phyloP scores from a whole-genome alignment of 1,140 invertebrate species.

The Hypsibius dujardini region DNA sequence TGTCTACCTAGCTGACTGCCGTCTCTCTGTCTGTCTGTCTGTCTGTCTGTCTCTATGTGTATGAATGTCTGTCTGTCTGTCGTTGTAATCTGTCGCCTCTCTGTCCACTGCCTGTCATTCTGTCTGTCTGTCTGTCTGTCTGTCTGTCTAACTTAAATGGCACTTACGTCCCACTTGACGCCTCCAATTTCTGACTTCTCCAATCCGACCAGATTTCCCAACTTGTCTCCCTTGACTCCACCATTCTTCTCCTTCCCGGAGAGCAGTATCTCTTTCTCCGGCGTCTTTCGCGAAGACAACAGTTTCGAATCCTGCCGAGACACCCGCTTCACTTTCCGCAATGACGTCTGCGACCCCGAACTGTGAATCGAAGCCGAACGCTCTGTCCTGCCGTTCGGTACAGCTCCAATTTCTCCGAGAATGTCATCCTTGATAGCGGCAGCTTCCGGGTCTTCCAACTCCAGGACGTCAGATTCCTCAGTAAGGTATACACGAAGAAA shows the following conservation, averaged over 20 bases:
- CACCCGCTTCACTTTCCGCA: slow-evolving; percentile 12
- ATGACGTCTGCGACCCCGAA: slow-evolving; percentile 8
- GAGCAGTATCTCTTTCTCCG: neutral
- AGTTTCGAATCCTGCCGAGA: neutral
- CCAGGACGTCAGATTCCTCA: neutral
- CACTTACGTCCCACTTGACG: slow-evolving; percentile 15
- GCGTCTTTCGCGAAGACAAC: neutral
- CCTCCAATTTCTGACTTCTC: slow-evolving; percentile 2
- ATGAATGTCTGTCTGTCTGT: too few relatives aligned
- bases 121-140: too few relatives aligned
- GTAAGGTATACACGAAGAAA: slow-evolving; percentile 29
- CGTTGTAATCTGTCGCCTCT: too few relatives aligned
- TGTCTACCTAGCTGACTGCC: too few relatives aligned
- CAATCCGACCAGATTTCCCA: slow-evolving; percentile 10
- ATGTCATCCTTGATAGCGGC: neutral
- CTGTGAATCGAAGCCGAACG: slow-evolving; percentile 7
- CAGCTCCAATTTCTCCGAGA: neutral
- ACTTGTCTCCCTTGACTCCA: neutral
- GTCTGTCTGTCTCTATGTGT: too few relatives aligned
- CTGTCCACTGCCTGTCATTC: too few relatives aligned
- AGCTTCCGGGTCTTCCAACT: slow-evolving; percentile 28
- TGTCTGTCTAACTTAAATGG: too few relatives aligned
- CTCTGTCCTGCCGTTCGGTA: neutral
- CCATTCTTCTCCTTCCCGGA: slow-evolving; percentile 7
- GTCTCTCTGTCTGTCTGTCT: too few relatives aligned